Conservation (phyloP, 2,797 vertebrate species). For the Pseudotriccus pelzelni region DNA sequence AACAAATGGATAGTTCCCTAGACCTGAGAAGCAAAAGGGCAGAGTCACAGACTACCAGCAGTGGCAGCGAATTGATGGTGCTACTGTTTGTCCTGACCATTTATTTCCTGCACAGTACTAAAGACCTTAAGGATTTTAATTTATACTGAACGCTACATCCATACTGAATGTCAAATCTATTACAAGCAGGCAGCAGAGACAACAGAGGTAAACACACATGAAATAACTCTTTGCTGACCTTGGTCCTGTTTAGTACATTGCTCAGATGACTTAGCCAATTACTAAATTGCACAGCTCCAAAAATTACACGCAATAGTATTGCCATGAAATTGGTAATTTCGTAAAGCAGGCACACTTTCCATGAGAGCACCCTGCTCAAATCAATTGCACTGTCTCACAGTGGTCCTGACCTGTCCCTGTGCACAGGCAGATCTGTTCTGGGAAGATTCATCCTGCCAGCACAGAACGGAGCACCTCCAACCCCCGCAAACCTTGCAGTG, state of each 20-base stretch:
- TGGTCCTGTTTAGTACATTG: neutral
- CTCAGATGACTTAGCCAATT: neutral
- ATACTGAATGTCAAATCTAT: neutral
- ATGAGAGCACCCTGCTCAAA: neutral
- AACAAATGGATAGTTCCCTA: neutral
- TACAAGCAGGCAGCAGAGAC: neutral
- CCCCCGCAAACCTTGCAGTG: neutral
- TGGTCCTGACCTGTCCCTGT: neutral
- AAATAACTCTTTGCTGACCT: neutral
- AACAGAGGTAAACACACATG: neutral
- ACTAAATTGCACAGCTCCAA: neutral
- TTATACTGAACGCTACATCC: neutral
- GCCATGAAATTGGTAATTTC: neutral
- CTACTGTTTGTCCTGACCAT: neutral
- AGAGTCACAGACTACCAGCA: neutral
- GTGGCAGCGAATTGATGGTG: neutral
- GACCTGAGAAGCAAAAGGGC: neutral
- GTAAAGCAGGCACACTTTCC: neutral
- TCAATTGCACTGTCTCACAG: neutral
- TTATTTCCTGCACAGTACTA: neutral
- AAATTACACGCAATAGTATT: neutral
- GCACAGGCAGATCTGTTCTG: neutral
- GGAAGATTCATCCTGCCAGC: neutral
- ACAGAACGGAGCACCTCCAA: neutral
- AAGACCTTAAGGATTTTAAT: neutral